phyloP scores from a whole-genome alignment of 2,888 invertebrate species.

The Deroplatys truncata region DNA sequence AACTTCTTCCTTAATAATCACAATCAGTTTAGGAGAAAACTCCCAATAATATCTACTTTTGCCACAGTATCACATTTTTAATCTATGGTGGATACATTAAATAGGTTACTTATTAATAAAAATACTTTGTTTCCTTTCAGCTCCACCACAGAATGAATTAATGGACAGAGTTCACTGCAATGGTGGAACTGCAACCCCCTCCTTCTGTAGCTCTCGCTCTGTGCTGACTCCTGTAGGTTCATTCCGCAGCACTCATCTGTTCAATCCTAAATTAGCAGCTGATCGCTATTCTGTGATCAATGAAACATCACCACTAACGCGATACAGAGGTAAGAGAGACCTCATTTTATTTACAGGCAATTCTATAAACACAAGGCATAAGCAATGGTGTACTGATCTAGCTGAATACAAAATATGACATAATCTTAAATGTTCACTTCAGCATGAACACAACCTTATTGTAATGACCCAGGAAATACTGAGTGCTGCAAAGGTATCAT shows the following conservation, averaged over 20 bases:
- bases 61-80: too few relatives aligned
- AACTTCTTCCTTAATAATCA: too few relatives aligned
- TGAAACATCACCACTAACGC: conserved; percentile 37
- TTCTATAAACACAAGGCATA: too few relatives aligned
- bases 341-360: not conserved
- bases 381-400: too few relatives aligned
- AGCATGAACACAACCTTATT: too few relatives aligned
- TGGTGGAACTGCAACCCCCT: conserved; percentile 33
- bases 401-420: too few relatives aligned
- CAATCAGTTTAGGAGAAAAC: too few relatives aligned
- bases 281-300: conserved; percentile 23
- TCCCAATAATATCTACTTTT: too few relatives aligned
- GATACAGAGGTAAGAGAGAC: conserved; percentile 45
- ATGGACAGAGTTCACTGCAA: conserved; percentile 15
- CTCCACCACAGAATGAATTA: conserved; percentile 5
- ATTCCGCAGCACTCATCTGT: conserved; percentile 29
- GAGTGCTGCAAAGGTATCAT: too few relatives aligned
- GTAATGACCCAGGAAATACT: too few relatives aligned
- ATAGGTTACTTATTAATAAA: too few relatives aligned
- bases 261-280: conserved; percentile 26
- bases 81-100: not conserved
- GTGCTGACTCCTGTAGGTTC: conserved; percentile 30
- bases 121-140: not conserved
- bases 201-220: conserved; percentile 34
- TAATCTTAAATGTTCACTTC: too few relatives aligned